Conservation (phyloP, 2,797 vertebrate species). For the Gymnopithys bicolor region DNA sequence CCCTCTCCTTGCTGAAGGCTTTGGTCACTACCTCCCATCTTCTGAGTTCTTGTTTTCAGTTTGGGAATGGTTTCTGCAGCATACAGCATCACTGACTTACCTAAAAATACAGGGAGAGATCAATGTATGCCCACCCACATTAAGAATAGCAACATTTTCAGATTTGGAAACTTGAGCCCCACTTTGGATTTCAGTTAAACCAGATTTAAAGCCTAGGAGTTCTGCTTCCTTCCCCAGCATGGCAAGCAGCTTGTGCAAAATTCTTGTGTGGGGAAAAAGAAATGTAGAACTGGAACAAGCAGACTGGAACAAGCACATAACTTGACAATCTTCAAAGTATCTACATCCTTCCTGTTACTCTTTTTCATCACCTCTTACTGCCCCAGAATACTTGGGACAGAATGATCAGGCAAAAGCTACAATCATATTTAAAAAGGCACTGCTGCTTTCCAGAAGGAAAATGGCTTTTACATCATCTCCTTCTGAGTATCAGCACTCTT, state of each 20-base stretch:
- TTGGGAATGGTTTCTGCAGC: constrained; percentile 97
- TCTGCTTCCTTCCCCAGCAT: neutral
- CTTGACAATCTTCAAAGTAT: neutral
- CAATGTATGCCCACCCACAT: neutral
- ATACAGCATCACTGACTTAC: constrained; percentile 92
- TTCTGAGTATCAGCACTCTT: neutral
- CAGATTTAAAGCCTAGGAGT: neutral
- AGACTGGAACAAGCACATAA: neutral
- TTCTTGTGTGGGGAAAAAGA: neutral
- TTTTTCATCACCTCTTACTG: neutral
- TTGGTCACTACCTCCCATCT: constrained; percentile 86
- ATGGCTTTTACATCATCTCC: neutral
- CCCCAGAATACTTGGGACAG: neutral
- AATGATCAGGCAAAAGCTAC: neutral
- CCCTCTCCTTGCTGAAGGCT: constrained; percentile 91
- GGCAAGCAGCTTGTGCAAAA: neutral
- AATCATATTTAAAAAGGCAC: neutral
- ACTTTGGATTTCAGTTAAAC: neutral
- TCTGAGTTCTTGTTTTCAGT: constrained; percentile 93
- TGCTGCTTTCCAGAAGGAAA: neutral
- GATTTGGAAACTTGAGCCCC: neutral
- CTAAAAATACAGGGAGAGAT: constrained; percentile 72
- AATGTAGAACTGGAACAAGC: neutral
- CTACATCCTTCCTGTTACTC: neutral
- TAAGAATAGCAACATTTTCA: neutral